Evolutionary conservation across 2,888 invertebrate genomes (phyloP), one percentile per base, ranked within the genome.

Genomic region (Lasioglossum vierecki): DNA sequence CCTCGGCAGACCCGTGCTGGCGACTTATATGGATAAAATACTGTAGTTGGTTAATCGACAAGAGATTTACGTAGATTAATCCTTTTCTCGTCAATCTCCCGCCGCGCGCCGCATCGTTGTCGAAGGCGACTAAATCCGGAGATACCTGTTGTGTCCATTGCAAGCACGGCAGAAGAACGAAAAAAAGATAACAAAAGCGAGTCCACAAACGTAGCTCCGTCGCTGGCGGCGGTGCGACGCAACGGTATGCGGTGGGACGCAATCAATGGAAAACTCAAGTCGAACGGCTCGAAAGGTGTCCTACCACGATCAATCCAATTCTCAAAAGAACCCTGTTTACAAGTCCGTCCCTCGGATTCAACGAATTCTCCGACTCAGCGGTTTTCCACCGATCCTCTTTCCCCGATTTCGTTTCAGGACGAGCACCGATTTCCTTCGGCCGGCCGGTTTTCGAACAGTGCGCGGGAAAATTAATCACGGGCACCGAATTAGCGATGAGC

Each of bases 311-410:
- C 81, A 76, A 83, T 82, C 70, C 78, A 73, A 76, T 86, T 70
- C 81, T 76, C 68, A 70, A 82, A 89, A 88, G 83, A 57, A 73
- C 46, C 78, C 82, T 82, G 86, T 87, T 86, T 85, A 76, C 88
- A 83, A 83, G 78, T 75, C 73, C 72, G 44, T 72, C 60, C 75
- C 66, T 68, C 57, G 72, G 77, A 72, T 78, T 75, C 72, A 26
- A 13, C 79, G 74, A 75, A 81, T 84, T 78, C 75, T 15, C 49
- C 39, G 53, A 63, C 74, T 79, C 75, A 75, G 79, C 82, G 77
- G 57, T 79, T 81, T 70, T 30, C 35, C 8, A 18, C 15, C 5
- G 44, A n/a, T 83, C 66, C 22, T 75, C 76, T 57, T 66, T 60
- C 74, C n/a, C 35, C 53, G 22, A n/a, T 53, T 57, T 66, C 75